Evolutionary conservation across 2,888 invertebrate genomes (phyloP).

Genomic region (Bimastos eiseni): DNA sequence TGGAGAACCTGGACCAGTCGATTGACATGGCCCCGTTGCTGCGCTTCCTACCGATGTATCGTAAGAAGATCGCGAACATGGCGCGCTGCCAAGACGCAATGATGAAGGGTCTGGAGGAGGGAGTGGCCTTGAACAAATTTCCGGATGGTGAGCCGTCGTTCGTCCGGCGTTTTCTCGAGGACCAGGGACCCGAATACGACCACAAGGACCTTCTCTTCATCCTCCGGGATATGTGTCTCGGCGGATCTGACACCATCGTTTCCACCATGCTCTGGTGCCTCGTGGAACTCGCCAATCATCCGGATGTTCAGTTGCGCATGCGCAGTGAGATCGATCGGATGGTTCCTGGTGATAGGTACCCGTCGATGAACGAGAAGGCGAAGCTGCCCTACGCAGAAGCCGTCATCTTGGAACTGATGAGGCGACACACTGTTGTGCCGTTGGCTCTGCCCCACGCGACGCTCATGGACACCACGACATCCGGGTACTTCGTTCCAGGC

Average conservation of each 20-base stretch:
- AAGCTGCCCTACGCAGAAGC: slow-evolving; percentile 28
- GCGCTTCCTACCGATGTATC: not conserved
- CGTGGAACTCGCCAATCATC: slow-evolving; percentile 26
- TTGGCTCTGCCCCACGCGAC: slow-evolving; percentile 27
- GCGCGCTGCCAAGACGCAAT: not conserved
- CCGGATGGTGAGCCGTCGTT: not conserved
- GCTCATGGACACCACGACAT: not conserved
- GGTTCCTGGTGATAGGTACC: not conserved
- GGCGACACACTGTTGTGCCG: not conserved
- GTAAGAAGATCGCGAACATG: slow-evolving; percentile 13
- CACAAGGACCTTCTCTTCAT: slow-evolving; percentile 7
- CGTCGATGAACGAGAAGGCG: slow-evolving; percentile 16
- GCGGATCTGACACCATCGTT: slow-evolving; percentile 21
- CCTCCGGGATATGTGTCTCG: slow-evolving; percentile 21
- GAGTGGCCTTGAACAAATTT: not conserved
- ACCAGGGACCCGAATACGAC: not conserved
- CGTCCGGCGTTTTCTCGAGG: not conserved
- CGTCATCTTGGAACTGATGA: slow-evolving; percentile 19
- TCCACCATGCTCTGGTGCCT: not conserved
- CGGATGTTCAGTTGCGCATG: not conserved
- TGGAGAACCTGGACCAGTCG: not conserved
- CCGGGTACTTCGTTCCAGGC: slow-evolving; percentile 23
- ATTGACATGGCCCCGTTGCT: not conserved
- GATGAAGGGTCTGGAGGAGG: not conserved
- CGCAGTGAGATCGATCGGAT: slow-evolving; percentile 19